Base-by-base conservation (phyloP, 2,888 invertebrate genomes). In the Cosmopolites sordidus region DNA sequence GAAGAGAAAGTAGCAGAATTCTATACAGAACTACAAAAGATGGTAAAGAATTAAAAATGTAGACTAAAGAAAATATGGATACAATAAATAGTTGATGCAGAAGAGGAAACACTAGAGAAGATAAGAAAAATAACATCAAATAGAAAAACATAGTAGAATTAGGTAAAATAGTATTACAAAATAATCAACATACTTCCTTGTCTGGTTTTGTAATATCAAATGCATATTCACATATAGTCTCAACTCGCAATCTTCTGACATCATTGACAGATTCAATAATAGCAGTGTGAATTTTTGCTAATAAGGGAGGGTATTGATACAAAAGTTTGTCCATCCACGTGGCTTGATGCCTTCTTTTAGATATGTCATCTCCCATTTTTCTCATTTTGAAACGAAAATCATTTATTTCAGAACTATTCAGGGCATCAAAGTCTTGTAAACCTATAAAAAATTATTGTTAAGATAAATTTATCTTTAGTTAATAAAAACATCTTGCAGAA, bases 371-470 rank as follows among this genome's bases (percentile, higher is more conserved):
- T 1, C 89, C 90, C 51, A 92, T 70, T 43, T 82, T 76, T 55
- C 87, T 76, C 88, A 94, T 92, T 71, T 87, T 86, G 72, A 84
- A 84, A 4, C 94, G 84, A 74, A 95, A 96, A 71, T 94, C 90
- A 72, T 91, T 91, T 11, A 92, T 87, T 75, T 92, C 92, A 0
- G 87, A 82, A 73, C 85, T 88, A 64, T 84, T 83, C 43, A 89
- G 74, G 6, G 83, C 79, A 64, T 87, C 87, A 73, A 90, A 89
- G 71, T 91, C 89, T 66, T 85, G 84, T 59, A 87, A 73, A 70
- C 84, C 83, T 83, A 62, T 6, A 33, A 33, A 9, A 33, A 9
- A 22, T 3, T 22, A 5, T 22, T 22, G 8, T 22, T n/a, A n/a
- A n/a, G n/a, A n/a, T n/a, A n/a, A n/a, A n/a, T n/a, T n/a, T n/a